Base-by-base conservation (phyloP, 1,140 invertebrate species). In the Platorchestia sp. region DNA sequence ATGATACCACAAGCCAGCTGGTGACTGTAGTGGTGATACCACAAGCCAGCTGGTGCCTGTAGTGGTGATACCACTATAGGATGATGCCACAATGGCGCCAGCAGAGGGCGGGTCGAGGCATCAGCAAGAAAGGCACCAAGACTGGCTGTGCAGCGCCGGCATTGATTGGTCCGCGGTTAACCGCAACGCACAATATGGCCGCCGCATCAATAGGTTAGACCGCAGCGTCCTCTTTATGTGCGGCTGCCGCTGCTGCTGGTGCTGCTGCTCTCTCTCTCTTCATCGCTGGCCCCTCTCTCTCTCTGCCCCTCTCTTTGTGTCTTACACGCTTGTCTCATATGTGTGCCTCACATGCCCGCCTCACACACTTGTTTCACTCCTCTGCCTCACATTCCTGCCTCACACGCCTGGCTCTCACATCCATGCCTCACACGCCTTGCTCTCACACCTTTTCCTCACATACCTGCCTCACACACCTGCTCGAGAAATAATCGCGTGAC, bases 131-230 rank as follows among this genome's bases (percentile, higher is more conserved):
- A 3, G 7, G 59, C 59, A 22, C 27, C 27, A 75, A 75, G 59
- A 75, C 14, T 75, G 59, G 59, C 59, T 75, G 59, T 36, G 59
- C 59, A 27, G 59, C 14, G 59, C 59, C 36, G 59, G 59, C 59
- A 75, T 75, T 75, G 59, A 75, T 75, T 75, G 59, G 59, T 75
- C 59, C 59, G 59, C 59, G 59, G 59, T 75, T 75, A 75, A 75
- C 59, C 59, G 59, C 59, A 75, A 75, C 59, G 14, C 59, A 75
- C 59, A 75, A 75, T 75, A 75, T 75, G 59, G 59, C 59, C 10
- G 59, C 7, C 59, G 27, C 59, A 75, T 75, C 59, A 75, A 75
- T 75, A 75, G 59, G 36, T 75, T 75, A 75, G 59, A 75, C 59
- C 59, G 59, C 59, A 75, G 14, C 59, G 59, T 75, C 14, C 59